A percentile compares a stretch with the other conserved stretches of the same genome.
phyloP scores from a whole-genome alignment of 2,797 vertebrate genomes.

The Schizopygopsis malacanthus region DNA sequence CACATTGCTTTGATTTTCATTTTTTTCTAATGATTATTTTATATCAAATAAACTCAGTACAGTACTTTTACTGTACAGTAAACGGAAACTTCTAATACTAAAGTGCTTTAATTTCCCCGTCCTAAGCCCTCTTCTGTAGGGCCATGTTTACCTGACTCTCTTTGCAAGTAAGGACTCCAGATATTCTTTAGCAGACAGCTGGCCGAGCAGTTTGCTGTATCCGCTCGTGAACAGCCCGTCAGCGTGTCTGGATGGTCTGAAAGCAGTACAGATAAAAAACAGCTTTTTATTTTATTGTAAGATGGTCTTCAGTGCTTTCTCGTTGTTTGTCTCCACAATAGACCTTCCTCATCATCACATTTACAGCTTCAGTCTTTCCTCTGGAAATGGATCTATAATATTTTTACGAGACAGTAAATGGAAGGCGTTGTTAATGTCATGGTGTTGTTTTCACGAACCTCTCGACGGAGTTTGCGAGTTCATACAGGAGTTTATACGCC shows the following conservation, averaged over 20 bases:
- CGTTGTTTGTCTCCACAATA: neutral
- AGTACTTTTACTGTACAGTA: neutral
- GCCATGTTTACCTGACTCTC: constrained; percentile 76
- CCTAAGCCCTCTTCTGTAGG: neutral
- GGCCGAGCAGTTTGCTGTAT: constrained; percentile 85
- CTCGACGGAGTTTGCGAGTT: constrained; percentile 56
- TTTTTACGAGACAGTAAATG: neutral
- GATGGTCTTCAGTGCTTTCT: neutral
- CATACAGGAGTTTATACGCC: constrained; percentile 62
- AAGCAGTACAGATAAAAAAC: neutral
- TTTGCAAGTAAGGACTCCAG: constrained; percentile 86
- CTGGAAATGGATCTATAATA: neutral
- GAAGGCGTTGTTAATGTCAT: neutral
- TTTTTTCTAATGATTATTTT: neutral
- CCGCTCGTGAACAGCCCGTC: constrained; percentile 86
- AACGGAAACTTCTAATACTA: neutral
- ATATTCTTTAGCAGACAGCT: constrained; percentile 85
- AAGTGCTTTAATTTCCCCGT: no score
- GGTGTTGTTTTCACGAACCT: constrained; percentile 41
- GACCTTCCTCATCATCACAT: neutral
- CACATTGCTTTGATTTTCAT: neutral
- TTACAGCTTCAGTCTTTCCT: neutral
- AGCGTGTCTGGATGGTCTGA: constrained; percentile 82
- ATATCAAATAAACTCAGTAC: neutral
- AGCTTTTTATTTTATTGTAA: neutral